Evolutionary conservation across 2,888 invertebrate genomes (phyloP).

Genomic region (Melanophora roralis): DNA sequence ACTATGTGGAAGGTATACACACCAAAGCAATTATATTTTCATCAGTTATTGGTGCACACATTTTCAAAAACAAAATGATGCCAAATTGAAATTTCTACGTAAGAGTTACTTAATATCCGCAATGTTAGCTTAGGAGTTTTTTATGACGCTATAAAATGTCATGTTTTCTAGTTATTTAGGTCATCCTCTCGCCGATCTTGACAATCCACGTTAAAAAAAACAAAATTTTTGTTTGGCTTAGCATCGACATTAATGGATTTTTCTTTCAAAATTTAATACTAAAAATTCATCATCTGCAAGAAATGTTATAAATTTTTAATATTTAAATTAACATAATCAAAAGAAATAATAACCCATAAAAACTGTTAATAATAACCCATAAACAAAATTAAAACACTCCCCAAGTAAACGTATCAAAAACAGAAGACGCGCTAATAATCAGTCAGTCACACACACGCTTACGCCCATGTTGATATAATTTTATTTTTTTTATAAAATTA

Average conservation of each 20-base stretch:
- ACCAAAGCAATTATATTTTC: too few species aligned
- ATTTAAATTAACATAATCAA: slow-evolving; percentile 14
- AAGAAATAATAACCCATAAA: neutral
- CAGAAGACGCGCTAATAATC: neutral
- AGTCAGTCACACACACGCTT: neutral
- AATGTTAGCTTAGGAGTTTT: neutral
- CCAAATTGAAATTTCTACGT: neutral
- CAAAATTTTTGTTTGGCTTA: neutral
- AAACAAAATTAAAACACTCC: slow-evolving; percentile 2
- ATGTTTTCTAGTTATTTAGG: neutral
- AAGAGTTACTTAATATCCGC: neutral
- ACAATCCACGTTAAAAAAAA: neutral
- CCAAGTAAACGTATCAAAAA: neutral
- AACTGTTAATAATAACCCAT: slow-evolving; percentile 2
- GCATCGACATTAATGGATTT: neutral
- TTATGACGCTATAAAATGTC: neutral
- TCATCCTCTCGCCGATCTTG: slow-evolving; percentile 1
- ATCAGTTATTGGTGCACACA: too few species aligned
- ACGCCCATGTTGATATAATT: neutral
- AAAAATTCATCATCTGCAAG: slow-evolving; percentile 4
- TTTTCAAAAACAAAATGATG: too few species aligned
- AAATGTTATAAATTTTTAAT: slow-evolving; percentile 26
- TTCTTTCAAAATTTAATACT: neutral
- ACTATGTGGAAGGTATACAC: too few species aligned
- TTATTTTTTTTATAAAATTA: slow-evolving; percentile 30